Evolutionary conservation across 2,797 vertebrate genomes (phyloP), one percentile per base, ranked within the genome.

Genomic region (Ciconia nigra): DNA sequence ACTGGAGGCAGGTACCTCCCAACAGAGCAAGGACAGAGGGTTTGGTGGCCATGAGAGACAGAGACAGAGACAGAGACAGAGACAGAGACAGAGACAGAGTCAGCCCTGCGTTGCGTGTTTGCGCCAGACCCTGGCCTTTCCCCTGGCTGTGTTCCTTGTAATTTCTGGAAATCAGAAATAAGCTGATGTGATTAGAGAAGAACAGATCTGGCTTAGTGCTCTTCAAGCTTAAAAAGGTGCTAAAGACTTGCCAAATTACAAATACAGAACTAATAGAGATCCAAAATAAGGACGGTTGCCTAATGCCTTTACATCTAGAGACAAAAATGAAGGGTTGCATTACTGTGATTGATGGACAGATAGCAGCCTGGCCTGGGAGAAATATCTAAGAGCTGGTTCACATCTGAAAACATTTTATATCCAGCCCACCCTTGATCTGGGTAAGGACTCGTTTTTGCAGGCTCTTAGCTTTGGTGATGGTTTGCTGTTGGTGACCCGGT

Each of bases 151-250:
- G 97, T 85, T 98, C 92, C 98, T 98, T 98, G 97, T 98, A 97
- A 98, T 98, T 98, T 98, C 97, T 97, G 95, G 97, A 98, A 98
- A 98, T 98, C 98, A 98, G 97, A 98, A 98, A 98, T 98, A 98
- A 98, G 98, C 98, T 97, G 97, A 97, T 93, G 97, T 98, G 98
- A 98, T 98, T 98, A 98, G 96, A 97, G 96, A 65, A 94, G 96
- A 96, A 85, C 95, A 97, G 97, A 98, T 96, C 98, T 97, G 97
- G 97, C 97, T 98, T 98, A 98, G 95, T 97, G 97, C 96, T 97
- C 95, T 88, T 97, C 97, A 97, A 52, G 97, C 97, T 97, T 97
- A 97, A 90, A 96, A 96, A 97, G 94, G 94, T 97, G 95, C 87
- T 97, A 93, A 89, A 76, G 91, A 90, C 93, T 97, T 95, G 97